Conservation (phyloP, 2,888 invertebrate species). For the Tortrix viridana region DNA sequence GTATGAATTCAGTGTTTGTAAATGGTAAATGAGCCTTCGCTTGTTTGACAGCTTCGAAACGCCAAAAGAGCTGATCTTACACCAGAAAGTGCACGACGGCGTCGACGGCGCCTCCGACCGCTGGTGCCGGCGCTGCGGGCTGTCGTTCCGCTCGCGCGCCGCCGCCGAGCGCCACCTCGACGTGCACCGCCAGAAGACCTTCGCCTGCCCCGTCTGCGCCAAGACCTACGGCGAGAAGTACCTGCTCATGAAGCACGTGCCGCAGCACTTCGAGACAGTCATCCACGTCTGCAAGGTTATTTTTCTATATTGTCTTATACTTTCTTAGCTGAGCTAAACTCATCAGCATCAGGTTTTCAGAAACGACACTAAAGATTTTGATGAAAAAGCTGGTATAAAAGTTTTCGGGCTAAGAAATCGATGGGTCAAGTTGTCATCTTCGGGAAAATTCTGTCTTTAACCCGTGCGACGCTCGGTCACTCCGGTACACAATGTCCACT, state of each 20-base stretch:
- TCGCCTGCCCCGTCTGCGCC: slow-evolving; percentile 84
- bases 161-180: slow-evolving; percentile 65
- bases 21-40: background rate
- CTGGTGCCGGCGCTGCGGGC: slow-evolving; percentile 68
- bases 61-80: slow-evolving; percentile 59
- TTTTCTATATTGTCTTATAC: too few species aligned
- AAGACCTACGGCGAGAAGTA: slow-evolving; percentile 80
- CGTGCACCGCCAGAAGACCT: slow-evolving; percentile 60
- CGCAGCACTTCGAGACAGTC: slow-evolving; percentile 64
- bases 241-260: slow-evolving; percentile 63
- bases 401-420: too few species aligned
- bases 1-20: background rate
- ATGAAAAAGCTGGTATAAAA: too few species aligned
- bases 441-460: too few species aligned
- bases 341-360: too few species aligned
- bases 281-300: slow-evolving; percentile 79
- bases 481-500: too few species aligned
- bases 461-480: too few species aligned
- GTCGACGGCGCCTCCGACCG: slow-evolving; percentile 46
- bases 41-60: slow-evolving; percentile 58
- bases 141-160: slow-evolving; percentile 58
- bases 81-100: slow-evolving; percentile 57
- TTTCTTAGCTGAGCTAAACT: too few species aligned
- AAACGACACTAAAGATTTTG: too few species aligned
- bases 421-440: too few species aligned